These are phyloP conservation scores for Pluvianellus socialis DNA, from an alignment of 2,113 vertebrate genomes.

Conservation along the genomic window DNA sequence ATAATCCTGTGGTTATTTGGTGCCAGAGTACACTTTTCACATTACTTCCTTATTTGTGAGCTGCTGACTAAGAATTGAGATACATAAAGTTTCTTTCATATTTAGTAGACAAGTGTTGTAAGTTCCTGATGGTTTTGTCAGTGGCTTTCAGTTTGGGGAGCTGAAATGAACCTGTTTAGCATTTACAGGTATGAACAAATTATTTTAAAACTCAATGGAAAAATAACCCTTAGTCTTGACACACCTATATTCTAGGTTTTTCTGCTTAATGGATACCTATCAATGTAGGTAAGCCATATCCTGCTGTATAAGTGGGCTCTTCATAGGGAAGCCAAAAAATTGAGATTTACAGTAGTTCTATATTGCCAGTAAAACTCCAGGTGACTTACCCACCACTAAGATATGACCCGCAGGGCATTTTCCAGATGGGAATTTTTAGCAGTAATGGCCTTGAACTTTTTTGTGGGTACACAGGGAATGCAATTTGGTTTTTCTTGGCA, in stretches of 20 bases:
- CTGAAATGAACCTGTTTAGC: background rate
- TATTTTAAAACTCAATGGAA: background rate
- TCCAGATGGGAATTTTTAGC: background rate
- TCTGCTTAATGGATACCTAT: background rate
- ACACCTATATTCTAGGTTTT: background rate
- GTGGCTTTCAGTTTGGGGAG: background rate
- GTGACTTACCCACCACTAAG: background rate
- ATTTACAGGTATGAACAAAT: background rate
- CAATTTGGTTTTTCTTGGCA: background rate
- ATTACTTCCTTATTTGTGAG: background rate
- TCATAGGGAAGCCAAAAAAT: background rate
- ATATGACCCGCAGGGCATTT: background rate
- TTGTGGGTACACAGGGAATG: background rate
- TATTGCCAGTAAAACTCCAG: background rate
- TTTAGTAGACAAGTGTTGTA: background rate
- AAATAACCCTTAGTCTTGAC: background rate
- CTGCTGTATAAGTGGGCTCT: rapidly evolving
- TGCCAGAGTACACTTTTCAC: background rate
- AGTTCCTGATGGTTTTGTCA: background rate
- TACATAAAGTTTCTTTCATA: background rate
- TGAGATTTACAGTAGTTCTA: background rate
- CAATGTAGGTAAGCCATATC: background rate
- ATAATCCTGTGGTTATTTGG: background rate
- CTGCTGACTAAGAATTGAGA: background rate
- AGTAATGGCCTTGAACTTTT: background rate